Conservation (phyloP, 2,113 vertebrate genomes). For the Seriola dumerili region DNA sequence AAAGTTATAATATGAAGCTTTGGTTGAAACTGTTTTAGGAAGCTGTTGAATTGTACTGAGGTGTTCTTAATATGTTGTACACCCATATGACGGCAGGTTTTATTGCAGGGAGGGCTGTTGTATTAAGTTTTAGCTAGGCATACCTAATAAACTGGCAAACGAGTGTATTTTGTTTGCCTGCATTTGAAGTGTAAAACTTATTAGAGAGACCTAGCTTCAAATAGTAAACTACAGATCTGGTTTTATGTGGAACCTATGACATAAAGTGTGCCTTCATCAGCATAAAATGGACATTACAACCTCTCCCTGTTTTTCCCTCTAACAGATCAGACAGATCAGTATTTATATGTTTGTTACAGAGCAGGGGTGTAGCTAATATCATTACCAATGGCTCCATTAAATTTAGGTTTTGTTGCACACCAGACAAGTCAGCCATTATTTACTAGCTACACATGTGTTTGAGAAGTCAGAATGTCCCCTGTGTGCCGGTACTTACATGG, state of each 20-base stretch:
- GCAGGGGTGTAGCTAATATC: background rate
- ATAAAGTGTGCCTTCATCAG: background rate
- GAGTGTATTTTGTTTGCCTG: no score
- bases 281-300: background rate
- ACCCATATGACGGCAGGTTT: no score
- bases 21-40: no score
- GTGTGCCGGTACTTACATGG: slow-evolving; percentile 89
- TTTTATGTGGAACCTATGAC: background rate
- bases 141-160: no score
- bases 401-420: background rate
- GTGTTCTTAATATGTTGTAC: no score
- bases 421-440: background rate
- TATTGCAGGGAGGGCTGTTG: no score
- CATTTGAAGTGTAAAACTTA: no score
- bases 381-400: background rate
- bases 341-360: background rate
- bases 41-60: no score
- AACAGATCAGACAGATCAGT: background rate
- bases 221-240: background rate
- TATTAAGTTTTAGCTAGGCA: no score
- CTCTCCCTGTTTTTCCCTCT: background rate
- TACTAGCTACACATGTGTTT: no score
- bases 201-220: background rate
- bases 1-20: no score
- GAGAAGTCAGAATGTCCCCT: background rate